Percentiles rank a stretch among this genome's conserved stretches.
phyloP scores from a whole-genome alignment of 2,888 invertebrate species.

The Tachystola acroxantha region DNA sequence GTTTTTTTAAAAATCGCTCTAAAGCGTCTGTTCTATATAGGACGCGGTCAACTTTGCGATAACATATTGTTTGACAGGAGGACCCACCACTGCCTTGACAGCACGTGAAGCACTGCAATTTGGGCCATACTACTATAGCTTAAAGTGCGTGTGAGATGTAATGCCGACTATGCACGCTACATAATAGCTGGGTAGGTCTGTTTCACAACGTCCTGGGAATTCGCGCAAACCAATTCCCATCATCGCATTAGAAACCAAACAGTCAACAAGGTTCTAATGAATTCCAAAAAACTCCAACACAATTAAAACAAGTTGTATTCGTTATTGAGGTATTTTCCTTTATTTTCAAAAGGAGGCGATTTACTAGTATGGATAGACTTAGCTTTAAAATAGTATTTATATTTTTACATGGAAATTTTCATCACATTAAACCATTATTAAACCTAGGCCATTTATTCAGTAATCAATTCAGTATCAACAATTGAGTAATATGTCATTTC shows the following conservation, averaged over 20 bases:
- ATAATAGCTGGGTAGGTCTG: neutral
- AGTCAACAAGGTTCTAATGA: neutral
- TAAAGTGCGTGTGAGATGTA: too few relatives aligned
- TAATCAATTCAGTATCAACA: constrained; percentile 68
- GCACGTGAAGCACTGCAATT: too few relatives aligned
- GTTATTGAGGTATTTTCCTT: constrained; percentile 75
- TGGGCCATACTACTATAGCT: too few relatives aligned
- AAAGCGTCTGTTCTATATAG: too few relatives aligned
- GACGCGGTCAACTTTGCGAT: too few relatives aligned
- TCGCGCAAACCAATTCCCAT: neutral
- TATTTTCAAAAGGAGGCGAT: constrained; percentile 74
- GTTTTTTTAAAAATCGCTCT: too few relatives aligned
- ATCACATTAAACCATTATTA: constrained; percentile 71
- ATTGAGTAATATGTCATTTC: constrained; percentile 63
- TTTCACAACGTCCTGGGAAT: neutral
- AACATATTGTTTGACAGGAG: too few relatives aligned
- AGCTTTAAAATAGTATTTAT: constrained; percentile 72
- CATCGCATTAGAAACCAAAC: neutral
- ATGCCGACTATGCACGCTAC: too few relatives aligned
- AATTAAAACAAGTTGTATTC: constrained; percentile 60
- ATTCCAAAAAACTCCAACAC: constrained; percentile 9
- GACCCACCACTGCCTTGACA: too few relatives aligned
- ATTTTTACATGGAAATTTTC: constrained; percentile 77
- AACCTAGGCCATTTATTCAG: constrained; percentile 70
- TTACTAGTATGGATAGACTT: constrained; percentile 74